Percentiles rank a stretch among this genome's conserved stretches.
These are phyloP conservation scores for Sinopyrophorus schimmeli DNA, from an alignment of 2,888 invertebrate species.

Conservation along the genomic window DNA sequence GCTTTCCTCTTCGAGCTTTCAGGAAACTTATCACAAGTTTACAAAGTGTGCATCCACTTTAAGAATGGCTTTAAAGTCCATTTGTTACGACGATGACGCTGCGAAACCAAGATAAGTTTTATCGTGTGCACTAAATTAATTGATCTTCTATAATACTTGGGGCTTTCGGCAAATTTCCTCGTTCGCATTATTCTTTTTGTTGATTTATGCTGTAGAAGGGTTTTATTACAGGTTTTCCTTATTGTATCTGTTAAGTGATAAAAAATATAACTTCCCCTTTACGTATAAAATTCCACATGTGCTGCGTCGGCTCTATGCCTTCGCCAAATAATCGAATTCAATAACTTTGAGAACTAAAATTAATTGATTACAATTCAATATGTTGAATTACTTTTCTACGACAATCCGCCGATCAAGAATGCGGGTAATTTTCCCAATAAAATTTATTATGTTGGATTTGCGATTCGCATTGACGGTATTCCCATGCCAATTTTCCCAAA, in stretches of 20 bases:
- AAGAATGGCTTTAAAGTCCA: slow-evolving; percentile 32
- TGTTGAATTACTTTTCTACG: too few species aligned
- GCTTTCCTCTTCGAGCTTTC: slow-evolving; percentile 13
- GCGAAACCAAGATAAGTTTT: slow-evolving; percentile 31
- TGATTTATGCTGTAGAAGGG: slow-evolving; percentile 25
- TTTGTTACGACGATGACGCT: slow-evolving; percentile 31
- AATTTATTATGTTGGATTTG: slow-evolving; percentile 1
- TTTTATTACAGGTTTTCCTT: slow-evolving; percentile 14
- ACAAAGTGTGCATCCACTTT: slow-evolving; percentile 31
- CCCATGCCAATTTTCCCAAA: neutral
- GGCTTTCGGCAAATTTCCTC: slow-evolving; percentile 28
- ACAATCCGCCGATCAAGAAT: too few species aligned
- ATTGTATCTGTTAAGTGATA: slow-evolving; percentile 17
- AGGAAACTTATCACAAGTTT: slow-evolving; percentile 25
- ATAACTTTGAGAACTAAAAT: too few species aligned
- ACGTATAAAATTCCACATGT: too few species aligned
- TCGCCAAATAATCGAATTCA: too few species aligned
- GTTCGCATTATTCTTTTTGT: slow-evolving; percentile 25
- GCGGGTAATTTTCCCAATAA: slow-evolving; percentile 2
- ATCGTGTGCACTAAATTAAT: slow-evolving; percentile 33
- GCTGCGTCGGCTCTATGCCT: too few species aligned
- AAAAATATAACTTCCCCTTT: slow-evolving; percentile 12
- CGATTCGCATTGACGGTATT: slow-evolving; percentile 1
- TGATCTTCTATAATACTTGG: slow-evolving; percentile 28
- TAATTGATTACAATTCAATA: too few species aligned